Conservation (phyloP, 2,113 vertebrate genomes). For the Gadus chalcogrammus region DNA sequence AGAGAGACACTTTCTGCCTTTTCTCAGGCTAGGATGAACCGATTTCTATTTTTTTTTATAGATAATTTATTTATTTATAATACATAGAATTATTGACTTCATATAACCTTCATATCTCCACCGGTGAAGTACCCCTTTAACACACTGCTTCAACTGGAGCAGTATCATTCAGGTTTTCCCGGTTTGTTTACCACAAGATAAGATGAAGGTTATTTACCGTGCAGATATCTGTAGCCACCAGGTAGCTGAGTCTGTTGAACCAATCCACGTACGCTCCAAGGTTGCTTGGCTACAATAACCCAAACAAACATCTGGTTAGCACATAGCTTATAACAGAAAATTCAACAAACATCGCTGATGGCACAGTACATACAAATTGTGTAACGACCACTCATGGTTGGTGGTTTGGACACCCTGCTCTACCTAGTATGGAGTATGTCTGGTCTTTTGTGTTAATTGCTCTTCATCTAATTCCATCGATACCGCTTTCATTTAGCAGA, state of each 20-base stretch:
- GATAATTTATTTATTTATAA: too few relatives aligned
- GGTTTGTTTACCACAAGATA: too few relatives aligned
- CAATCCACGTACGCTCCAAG: constrained; percentile 92
- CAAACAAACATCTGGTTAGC: constrained; percentile 80
- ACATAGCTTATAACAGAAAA: constrained; percentile 11
- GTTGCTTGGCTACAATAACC: constrained; percentile 81
- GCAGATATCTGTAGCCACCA: constrained; percentile 96
- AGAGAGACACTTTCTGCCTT: too few relatives aligned
- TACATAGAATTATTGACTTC: too few relatives aligned
- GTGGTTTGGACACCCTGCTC: too few relatives aligned
- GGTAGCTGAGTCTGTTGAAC: constrained; percentile 95
- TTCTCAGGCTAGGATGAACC: too few relatives aligned
- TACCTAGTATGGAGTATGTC: background rate
- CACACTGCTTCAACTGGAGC: too few relatives aligned
- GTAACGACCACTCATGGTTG: too few relatives aligned
- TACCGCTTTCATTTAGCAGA: constrained; percentile 54
- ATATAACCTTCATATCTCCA: too few relatives aligned
- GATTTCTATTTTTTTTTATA: too few relatives aligned
- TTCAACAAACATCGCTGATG: background rate
- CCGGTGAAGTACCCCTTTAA: too few relatives aligned
- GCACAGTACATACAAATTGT: background rate
- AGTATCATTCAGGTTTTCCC: too few relatives aligned
- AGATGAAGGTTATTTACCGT: constrained; percentile 75
- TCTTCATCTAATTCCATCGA: constrained; percentile 59
- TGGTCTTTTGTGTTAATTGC: constrained; percentile 47